These are phyloP conservation scores for Synanthedon myopaeformis DNA, from an alignment of 2,888 invertebrate genomes.

Conservation along the genomic window DNA sequence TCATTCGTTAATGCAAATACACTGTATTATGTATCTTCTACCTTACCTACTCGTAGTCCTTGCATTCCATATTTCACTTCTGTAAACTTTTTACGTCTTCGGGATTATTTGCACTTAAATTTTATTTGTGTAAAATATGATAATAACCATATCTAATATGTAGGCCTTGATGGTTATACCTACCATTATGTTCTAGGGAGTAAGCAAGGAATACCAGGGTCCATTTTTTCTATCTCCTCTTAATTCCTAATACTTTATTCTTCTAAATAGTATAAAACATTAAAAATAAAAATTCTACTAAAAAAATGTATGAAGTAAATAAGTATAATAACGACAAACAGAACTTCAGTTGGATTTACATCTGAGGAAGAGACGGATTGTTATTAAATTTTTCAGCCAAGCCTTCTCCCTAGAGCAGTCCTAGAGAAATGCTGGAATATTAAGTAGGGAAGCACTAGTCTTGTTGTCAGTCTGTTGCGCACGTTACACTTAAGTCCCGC, in stretches of 20 bases:
- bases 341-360: too few relatives aligned
- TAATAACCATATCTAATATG: too few relatives aligned
- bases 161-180: too few relatives aligned
- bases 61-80: too few relatives aligned
- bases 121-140: too few relatives aligned
- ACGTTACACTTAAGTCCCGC: conserved; percentile 2
- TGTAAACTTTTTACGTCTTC: too few relatives aligned
- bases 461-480: conserved; percentile 11
- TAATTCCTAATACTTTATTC: too few relatives aligned
- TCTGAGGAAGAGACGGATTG: conserved; percentile 2
- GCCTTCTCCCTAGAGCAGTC: conserved; percentile 10
- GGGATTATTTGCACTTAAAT: too few relatives aligned
- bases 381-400: conserved; percentile 18
- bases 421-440: conserved; percentile 22
- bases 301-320: conserved; percentile 1
- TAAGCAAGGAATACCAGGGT: background rate
- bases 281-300: background rate
- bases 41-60: too few relatives aligned
- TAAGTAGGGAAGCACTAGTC: conserved; percentile 15
- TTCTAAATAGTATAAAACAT: conserved; percentile 6
- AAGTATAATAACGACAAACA: too few relatives aligned
- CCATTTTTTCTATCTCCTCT: background rate
- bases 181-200: background rate
- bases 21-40: too few relatives aligned
- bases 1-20: too few relatives aligned